Evolutionary conservation across 2,888 invertebrate species (phyloP), one percentile per base, ranked within the genome.

Genomic region (Molanna angustata): DNA sequence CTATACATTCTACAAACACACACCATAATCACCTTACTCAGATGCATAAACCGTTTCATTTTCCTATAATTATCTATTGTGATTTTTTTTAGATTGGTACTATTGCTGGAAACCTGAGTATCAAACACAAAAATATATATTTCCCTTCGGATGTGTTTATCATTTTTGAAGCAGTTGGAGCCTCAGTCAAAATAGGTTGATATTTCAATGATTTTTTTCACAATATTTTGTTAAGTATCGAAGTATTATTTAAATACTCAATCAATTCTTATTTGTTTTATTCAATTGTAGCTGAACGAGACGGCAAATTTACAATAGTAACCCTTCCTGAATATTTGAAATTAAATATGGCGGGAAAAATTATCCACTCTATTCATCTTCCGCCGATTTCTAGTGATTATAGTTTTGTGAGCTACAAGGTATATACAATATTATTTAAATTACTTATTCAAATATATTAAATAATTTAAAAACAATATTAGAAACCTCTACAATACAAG

Each of bases 121-220:
- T 87, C 61, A 90, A 90, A 65, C 80, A 87, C 63, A 64, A 70
- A 14, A 77, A 87, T 62, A 73, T 70, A 1, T 84, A 84, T 33
- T 90, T 90, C 64, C 84, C 83, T 0, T 90, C 90, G 0, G 90
- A 90, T 64, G 64, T 90, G 7, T 88, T 84, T 61, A 63, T 86
- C 2, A 69, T 86, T 4, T 63, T 87, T 11, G 80, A 78, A 67
- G 80, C 83, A 1, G 79, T 80, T n/a, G 78, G 79, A 39, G 83
- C 82, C 1, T 66, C 69, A 19, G 62, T 84, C 6, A 76, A 74
- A 11, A 65, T 82, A 54, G 69, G 83, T 79, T 68, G 39, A 17
- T 43, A 14, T 42, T 41, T 14, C 21, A 16, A 35, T n/a, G n/a
- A n/a, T n/a, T n/a, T 11, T 27, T 27, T 27, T 27, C 4, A 27